These are phyloP conservation scores for Notothenia rossii DNA, from an alignment of 2,113 vertebrate genomes.

Conservation along the genomic window DNA sequence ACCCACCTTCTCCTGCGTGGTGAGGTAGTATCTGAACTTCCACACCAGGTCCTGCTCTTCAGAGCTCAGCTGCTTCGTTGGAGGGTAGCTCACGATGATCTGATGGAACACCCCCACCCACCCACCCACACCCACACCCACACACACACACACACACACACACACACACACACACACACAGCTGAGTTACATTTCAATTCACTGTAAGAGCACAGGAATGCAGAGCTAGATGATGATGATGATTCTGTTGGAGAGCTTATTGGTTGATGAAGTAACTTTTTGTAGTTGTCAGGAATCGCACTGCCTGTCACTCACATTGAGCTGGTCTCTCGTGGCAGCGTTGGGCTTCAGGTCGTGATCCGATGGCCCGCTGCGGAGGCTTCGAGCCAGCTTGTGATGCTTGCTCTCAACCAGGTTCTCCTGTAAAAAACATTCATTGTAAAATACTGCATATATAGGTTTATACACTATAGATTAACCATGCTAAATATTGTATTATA, in stretches of 20 bases:
- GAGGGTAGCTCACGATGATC: slow-evolving; percentile 98
- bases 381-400: slow-evolving; percentile 97
- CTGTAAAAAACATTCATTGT: slow-evolving; percentile 67
- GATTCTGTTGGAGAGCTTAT: neutral
- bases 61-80: slow-evolving; percentile 96
- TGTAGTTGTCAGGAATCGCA: too few species aligned
- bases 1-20: slow-evolving; percentile 95
- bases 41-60: slow-evolving; percentile 98
- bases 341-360: slow-evolving; percentile 99
- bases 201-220: neutral
- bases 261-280: neutral
- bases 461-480: neutral
- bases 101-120: slow-evolving; percentile 57
- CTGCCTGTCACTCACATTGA: slow-evolving; percentile 87
- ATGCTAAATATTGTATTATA: neutral
- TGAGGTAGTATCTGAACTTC: slow-evolving; percentile 99
- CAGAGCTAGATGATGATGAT: neutral
- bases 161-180: too few species aligned
- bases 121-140: too few species aligned
- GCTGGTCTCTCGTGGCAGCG: slow-evolving; percentile 95
- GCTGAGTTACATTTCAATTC: neutral
- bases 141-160: too few species aligned
- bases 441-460: neutral
- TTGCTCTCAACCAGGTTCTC: slow-evolving; percentile 99
- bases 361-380: slow-evolving; percentile 96